Percentiles rank a stretch among this genome's conserved stretches.
Evolutionary conservation across 2,113 vertebrate species (phyloP).

Genomic region (Centropus bengalensis): DNA sequence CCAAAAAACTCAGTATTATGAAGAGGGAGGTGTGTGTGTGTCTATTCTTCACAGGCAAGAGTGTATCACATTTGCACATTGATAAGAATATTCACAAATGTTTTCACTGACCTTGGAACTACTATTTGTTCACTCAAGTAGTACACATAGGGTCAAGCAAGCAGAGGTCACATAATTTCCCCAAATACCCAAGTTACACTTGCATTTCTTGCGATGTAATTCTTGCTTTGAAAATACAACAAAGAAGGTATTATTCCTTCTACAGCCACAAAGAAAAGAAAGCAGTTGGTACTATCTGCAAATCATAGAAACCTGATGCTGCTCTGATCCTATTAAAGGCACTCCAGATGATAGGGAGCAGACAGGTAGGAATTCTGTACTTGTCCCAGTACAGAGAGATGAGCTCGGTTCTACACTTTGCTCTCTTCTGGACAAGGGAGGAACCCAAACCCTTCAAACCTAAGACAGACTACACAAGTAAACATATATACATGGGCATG

Average conservation of each 20-base stretch:
- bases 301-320: not conserved
- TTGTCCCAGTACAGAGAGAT: not conserved
- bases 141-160: accelerated
- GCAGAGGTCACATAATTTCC: not conserved
- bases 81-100: not conserved
- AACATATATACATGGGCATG: accelerated
- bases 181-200: not conserved
- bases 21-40: not conserved
- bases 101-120: not conserved
- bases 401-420: not conserved
- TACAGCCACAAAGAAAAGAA: not conserved
- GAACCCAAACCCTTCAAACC: not conserved
- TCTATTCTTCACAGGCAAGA: not conserved
- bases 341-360: not conserved
- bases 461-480: not conserved
- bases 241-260: not conserved
- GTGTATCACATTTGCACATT: not conserved
- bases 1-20: not conserved
- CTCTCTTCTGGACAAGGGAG: not conserved
- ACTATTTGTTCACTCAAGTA: too few relatives aligned
- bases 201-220: not conserved
- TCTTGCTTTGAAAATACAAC: not conserved
- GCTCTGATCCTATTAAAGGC: accelerated
- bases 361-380: not conserved
- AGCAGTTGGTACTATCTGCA: not conserved